Evolutionary conservation across 2,113 vertebrate species (phyloP).

Genomic region (Galbula dea): DNA sequence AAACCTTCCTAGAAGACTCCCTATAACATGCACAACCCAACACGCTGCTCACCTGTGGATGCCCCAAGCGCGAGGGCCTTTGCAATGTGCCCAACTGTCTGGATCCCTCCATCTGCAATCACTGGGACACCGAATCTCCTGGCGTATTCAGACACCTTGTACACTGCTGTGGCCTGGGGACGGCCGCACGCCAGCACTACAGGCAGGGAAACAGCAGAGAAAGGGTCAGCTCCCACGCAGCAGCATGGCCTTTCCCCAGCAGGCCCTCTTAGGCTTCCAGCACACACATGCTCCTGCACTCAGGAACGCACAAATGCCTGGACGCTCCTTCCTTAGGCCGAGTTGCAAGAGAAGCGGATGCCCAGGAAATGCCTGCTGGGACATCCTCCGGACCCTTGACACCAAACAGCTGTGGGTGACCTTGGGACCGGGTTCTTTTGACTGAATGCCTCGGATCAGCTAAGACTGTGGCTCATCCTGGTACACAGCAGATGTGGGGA

Average conservation of each 20-base stretch:
- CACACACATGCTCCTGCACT: constrained; percentile 52
- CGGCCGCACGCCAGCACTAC: constrained; percentile 93
- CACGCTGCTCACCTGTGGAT: constrained; percentile 83
- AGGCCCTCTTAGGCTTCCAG: constrained; percentile 10
- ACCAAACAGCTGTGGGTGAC: not conserved
- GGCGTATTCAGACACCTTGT: constrained; percentile 96
- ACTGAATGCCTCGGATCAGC: not conserved
- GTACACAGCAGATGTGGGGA: not conserved
- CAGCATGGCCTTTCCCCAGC: not conserved
- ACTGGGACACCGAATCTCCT: constrained; percentile 91
- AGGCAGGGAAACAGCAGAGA: not conserved
- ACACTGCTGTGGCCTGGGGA: constrained; percentile 95
- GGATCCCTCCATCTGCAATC: constrained; percentile 95
- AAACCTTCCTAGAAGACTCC: not conserved
- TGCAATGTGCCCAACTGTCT: constrained; percentile 91
- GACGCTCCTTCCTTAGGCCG: not conserved
- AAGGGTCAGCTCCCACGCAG: not conserved
- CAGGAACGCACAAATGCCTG: not conserved
- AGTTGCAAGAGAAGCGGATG: not conserved
- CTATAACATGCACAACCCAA: accelerated
- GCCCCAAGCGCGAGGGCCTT: constrained; percentile 94
- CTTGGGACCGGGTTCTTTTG: not conserved
- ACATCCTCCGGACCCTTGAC: not conserved
- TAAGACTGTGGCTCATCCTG: accelerated
- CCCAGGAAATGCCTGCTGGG: not conserved